Conservation (phyloP, 2,797 vertebrate genomes). For the Parauchenoglanis ngamensis region DNA sequence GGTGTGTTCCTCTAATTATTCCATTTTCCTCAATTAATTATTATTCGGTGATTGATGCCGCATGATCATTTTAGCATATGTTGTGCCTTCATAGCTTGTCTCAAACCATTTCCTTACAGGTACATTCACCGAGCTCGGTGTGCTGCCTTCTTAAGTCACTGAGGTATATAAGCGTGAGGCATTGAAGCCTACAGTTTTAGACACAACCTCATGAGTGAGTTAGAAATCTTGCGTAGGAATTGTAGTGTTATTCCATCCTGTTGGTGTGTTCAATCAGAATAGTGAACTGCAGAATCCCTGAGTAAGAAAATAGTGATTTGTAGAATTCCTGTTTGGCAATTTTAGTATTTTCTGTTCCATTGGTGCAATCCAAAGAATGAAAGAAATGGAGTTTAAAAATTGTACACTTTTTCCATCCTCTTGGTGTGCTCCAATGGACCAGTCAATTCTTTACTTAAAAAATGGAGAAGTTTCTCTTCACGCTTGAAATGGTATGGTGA, state of each 20-base stretch:
- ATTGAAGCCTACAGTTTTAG: background rate
- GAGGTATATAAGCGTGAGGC: background rate
- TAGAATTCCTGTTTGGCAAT: too few species aligned
- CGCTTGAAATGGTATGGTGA: too few species aligned
- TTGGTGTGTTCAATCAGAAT: background rate
- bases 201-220: background rate
- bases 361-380: too few species aligned
- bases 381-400: too few species aligned
- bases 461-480: too few species aligned
- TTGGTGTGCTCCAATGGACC: too few species aligned
- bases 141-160: background rate
- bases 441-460: background rate
- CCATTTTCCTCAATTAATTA: background rate
- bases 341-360: too few species aligned
- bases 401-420: too few species aligned
- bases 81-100: background rate
- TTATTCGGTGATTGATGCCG: background rate
- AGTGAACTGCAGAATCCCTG: too few species aligned
- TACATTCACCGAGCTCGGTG: background rate
- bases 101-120: background rate
- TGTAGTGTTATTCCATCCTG: background rate
- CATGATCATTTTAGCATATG: too few species aligned
- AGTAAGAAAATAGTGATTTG: too few species aligned
- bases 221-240: background rate
- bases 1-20: background rate